Evolutionary conservation across 2,888 invertebrate species (phyloP).

Genomic region (Polyommatus iphigenia): DNA sequence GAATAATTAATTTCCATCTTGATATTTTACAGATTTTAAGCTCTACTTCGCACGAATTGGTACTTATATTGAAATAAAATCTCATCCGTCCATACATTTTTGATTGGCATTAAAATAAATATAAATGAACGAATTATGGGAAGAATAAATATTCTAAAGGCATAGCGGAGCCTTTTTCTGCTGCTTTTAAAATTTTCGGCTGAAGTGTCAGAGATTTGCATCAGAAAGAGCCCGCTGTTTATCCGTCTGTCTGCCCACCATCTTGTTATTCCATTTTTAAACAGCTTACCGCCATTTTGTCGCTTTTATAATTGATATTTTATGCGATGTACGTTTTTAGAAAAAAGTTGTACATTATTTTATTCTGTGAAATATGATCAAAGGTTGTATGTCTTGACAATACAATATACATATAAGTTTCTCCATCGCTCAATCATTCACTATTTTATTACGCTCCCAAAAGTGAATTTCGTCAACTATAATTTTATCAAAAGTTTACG

Average conservation of each 20-base stretch:
- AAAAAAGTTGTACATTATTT: neutral
- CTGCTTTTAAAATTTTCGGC: conserved; percentile 37
- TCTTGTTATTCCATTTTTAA: conserved; percentile 33
- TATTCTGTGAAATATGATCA: no score
- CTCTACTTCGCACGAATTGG: neutral
- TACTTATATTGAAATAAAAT: neutral
- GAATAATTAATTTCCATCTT: neutral
- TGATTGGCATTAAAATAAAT: conserved; percentile 2
- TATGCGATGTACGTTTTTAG: neutral
- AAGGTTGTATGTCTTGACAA: neutral
- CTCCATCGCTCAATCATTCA: neutral
- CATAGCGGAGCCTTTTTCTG: conserved; percentile 37
- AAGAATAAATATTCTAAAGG: conserved; percentile 39
- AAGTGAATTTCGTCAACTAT: no score
- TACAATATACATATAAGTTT: no score
- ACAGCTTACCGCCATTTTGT: neutral
- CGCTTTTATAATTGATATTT: neutral
- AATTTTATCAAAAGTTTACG: conserved; percentile 6
- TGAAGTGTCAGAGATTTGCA: conserved; percentile 43
- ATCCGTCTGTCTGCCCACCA: conserved; percentile 35
- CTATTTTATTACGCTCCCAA: neutral
- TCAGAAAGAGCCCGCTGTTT: conserved; percentile 45
- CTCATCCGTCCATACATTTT: conserved; percentile 10
- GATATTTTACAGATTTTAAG: conserved; percentile 4
- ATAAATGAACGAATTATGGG: neutral